Conservation (phyloP, 2,113 vertebrate species). For the Calcarius ornatus region DNA sequence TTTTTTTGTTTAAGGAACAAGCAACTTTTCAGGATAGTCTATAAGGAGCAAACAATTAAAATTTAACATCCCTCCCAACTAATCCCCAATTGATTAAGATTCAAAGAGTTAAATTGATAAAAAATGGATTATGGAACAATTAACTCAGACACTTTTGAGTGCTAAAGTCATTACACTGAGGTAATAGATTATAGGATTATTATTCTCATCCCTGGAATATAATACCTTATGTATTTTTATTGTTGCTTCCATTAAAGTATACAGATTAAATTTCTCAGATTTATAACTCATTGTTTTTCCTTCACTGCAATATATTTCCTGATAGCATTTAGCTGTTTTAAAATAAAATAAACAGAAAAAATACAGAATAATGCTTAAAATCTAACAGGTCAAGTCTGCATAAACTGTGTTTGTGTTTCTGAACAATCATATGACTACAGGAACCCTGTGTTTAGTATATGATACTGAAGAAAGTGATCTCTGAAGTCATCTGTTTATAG, state of each 20-base stretch:
- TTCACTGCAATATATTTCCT: conserved; percentile 19
- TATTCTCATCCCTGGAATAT: conserved; percentile 25
- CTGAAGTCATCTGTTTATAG: not conserved
- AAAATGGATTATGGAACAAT: not conserved
- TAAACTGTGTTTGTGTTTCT: conserved; percentile 3
- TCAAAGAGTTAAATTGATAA: conserved; percentile 20
- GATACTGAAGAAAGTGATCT: not conserved
- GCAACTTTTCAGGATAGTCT: not conserved
- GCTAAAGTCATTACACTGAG: not conserved
- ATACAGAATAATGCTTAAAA: conserved; percentile 15
- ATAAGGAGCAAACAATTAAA: conserved; percentile 1
- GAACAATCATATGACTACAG: conserved; percentile 1
- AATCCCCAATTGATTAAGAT: not conserved
- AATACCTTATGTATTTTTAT: not conserved
- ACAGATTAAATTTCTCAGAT: not conserved
- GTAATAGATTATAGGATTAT: not conserved
- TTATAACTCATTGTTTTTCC: not conserved
- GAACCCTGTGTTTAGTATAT: conserved; percentile 3
- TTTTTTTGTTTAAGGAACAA: conserved; percentile 34
- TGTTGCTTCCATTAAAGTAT: conserved; percentile 8
- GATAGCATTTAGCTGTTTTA: conserved; percentile 3
- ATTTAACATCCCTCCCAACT: not conserved
- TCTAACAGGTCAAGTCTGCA: not conserved
- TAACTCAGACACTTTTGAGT: not conserved
- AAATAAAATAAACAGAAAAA: not conserved